A percentile compares a stretch with the other conserved stretches of the same genome.
phyloP scores from a whole-genome alignment of 1,140 invertebrate genomes.

The Nylanderia fulva region DNA sequence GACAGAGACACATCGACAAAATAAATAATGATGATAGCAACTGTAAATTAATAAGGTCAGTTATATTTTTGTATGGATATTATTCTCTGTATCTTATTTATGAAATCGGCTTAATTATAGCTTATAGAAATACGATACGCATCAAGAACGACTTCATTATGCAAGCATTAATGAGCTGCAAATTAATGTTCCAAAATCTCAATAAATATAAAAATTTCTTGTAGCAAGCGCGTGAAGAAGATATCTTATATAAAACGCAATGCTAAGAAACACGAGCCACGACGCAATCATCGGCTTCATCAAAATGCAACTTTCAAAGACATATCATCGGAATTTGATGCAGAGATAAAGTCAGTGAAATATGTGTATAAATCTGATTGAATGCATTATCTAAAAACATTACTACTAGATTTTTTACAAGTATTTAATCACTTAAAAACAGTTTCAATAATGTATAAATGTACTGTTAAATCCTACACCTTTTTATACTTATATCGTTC shows the following conservation, averaged over 20 bases:
- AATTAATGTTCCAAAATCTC: neutral
- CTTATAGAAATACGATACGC: neutral
- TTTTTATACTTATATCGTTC: neutral
- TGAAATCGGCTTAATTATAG: neutral
- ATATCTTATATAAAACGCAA: neutral
- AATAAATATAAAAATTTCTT: neutral
- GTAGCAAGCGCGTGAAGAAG: slow-evolving; percentile 23
- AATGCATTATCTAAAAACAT: slow-evolving; percentile 22
- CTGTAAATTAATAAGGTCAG: slow-evolving; percentile 20
- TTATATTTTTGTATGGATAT: slow-evolving; percentile 4
- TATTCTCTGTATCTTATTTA: neutral
- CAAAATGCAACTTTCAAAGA: slow-evolving; percentile 14
- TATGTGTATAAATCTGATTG: neutral
- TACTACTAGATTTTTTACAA: neutral
- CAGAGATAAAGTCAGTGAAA: neutral
- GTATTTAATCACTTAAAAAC: neutral
- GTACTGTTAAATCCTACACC: neutral
- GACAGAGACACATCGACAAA: neutral
- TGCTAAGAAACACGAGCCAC: neutral
- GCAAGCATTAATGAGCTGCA: neutral
- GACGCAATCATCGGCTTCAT: neutral
- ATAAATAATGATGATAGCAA: neutral
- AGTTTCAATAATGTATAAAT: slow-evolving; percentile 5
- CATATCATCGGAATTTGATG: neutral
- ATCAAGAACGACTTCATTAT: neutral